Percentiles rank a stretch among this genome's conserved stretches.
Evolutionary conservation across 2,888 invertebrate genomes (phyloP).

Genomic region (Netelia inedita): DNA sequence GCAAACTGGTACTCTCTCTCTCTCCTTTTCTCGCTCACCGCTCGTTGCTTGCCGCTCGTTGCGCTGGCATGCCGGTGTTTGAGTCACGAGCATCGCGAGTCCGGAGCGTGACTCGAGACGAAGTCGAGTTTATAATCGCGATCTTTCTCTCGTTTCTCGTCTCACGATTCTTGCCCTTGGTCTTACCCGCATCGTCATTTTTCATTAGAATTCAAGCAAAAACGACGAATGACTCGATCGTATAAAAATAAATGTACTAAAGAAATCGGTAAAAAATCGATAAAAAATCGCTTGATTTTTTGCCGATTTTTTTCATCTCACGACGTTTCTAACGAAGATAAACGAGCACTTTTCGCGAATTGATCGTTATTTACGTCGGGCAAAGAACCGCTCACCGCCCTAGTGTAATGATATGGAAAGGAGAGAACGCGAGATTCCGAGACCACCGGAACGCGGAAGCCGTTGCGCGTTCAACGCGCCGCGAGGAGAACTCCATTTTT

Average conservation of each 20-base stretch:
- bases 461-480: background rate
- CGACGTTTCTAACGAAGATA: background rate
- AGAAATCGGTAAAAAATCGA: background rate
- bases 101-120: conserved; percentile 40
- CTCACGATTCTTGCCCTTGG: background rate
- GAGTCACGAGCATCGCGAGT: conserved; percentile 36
- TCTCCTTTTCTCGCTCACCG: background rate
- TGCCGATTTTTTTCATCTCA: background rate
- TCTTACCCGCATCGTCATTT: background rate
- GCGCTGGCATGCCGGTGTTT: conserved; percentile 50
- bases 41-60: background rate
- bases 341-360: background rate
- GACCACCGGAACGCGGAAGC: conserved; percentile 72
- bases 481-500: no score
- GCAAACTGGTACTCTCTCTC: conserved; percentile 42
- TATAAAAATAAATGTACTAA: background rate
- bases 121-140: background rate
- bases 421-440: conserved; percentile 60
- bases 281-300: no score
- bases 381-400: background rate
- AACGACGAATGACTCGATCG: background rate
- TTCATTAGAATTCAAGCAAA: background rate
- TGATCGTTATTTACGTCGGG: background rate
- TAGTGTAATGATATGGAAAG: conserved; percentile 20
- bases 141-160: background rate